A percentile compares a stretch with the other conserved stretches of the same genome.
Evolutionary conservation across 1,140 invertebrate species (phyloP).

Genomic region (Oncopodura yosiiana): DNA sequence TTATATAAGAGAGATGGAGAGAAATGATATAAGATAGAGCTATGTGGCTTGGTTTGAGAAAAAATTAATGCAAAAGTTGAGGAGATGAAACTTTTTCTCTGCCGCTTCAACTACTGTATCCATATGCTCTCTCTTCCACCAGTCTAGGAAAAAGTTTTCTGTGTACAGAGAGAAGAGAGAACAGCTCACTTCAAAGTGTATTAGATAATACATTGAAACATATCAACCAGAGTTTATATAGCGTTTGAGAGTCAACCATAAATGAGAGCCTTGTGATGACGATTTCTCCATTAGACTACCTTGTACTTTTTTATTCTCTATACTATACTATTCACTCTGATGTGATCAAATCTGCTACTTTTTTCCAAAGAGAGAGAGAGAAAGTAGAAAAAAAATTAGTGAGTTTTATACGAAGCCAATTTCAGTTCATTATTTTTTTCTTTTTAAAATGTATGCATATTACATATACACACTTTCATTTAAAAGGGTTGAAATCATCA

Average conservation of each 20-base stretch:
- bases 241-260: conserved; percentile 11
- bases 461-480: background rate
- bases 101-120: background rate
- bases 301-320: background rate
- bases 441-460: background rate
- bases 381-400: conserved; percentile 16
- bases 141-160: too few species aligned
- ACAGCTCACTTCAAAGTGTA: too few species aligned
- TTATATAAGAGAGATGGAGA: background rate
- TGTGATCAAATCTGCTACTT: conserved; percentile 7
- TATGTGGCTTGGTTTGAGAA: conserved; percentile 15
- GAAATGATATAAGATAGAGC: conserved; percentile 1
- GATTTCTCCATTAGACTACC: conserved; percentile 9
- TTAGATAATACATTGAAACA: too few species aligned
- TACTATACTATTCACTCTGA: background rate
- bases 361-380: too few species aligned
- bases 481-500: background rate
- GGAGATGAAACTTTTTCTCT: conserved; percentile 25
- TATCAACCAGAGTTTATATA: too few species aligned
- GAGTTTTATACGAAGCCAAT: conserved; percentile 28
- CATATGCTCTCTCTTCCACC: conserved; percentile 3
- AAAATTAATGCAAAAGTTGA: conserved; percentile 34
- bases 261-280: conserved; percentile 5
- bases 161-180: too few species aligned
- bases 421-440: conserved; percentile 27